Base-by-base conservation (phyloP, 2,113 vertebrate genomes). In the Syrmaticus mikado region DNA sequence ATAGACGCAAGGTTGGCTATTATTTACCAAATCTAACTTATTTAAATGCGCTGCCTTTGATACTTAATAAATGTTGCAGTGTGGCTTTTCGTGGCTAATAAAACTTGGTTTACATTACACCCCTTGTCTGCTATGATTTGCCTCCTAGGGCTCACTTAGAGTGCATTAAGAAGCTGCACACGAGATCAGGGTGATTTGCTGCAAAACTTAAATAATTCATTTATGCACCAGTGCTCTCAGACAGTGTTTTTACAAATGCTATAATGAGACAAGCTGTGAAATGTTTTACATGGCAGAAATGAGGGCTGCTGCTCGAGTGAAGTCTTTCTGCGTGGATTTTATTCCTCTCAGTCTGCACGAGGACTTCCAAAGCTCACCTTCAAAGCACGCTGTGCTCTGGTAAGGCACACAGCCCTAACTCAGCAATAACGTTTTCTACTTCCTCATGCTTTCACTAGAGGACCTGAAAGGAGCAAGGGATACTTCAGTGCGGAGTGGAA, bases 131-230 rank as follows among this genome's bases (percentile, higher is more conserved):
- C 94, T 97, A 94, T 97, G 98, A 98, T 98, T 98, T 97, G 96
- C 98, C 98, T 98, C 98, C 67, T 92, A 98, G 98, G 98, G 97
- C 97, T 98, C 97, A 97, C 98, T 98, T 97, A 98, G 95, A 98
- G 97, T 93, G 92, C 98, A 98, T 98, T 98, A 98, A 98, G 98
- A 97, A 97, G 92, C 97, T 96, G 97, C 97, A 95, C 97, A 95
- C 93, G 93, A 97, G 96, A 96, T 98, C 96, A 97, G 96, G 97
- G 97, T 96, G 95, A 98, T 98, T 98, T 98, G 97, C 98, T 97
- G 91, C 94, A 97, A 97, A 97, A 97, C 97, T 98, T 98, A 98
- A 99, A 98, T 98, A 99, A 99, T 98, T 98, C 98, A 99, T 98
- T 98, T 98, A 98, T 98, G 98, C 98, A 98, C 97, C 97, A 96